These are phyloP conservation scores for Orchesellides sinensis DNA, from an alignment of 2,888 invertebrate species.

Conservation along the genomic window DNA sequence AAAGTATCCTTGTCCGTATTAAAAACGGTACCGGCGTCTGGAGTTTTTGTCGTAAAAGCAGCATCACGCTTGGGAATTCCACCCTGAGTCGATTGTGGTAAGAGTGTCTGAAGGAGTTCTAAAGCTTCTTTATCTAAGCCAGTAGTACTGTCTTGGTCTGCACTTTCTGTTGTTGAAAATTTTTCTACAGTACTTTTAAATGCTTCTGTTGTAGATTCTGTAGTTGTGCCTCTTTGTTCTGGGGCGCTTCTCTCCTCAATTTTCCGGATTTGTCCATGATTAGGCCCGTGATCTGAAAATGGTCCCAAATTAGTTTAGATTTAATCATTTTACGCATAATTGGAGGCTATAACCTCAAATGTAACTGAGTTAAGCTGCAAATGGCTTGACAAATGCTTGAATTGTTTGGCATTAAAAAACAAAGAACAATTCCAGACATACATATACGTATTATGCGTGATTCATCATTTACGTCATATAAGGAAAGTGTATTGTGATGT, in stretches of 20 bases:
- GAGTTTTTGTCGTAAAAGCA: not conserved
- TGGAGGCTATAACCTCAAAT: too few species aligned
- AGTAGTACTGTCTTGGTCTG: not conserved
- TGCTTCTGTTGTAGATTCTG: not conserved
- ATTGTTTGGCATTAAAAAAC: too few species aligned
- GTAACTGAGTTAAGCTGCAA: too few species aligned
- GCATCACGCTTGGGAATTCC: not conserved
- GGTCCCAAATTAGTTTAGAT: too few species aligned
- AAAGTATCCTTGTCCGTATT: slow-evolving; percentile 9
- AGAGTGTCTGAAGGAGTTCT: slow-evolving; percentile 1
- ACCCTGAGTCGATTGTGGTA: not conserved
- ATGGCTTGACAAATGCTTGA: too few species aligned
- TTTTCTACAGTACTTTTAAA: not conserved
- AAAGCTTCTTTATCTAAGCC: slow-evolving; percentile 30
- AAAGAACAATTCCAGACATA: too few species aligned
- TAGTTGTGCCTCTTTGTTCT: too few species aligned
- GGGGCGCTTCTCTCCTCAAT: slow-evolving; percentile 38
- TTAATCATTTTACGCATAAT: too few species aligned
- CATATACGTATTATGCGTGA: too few species aligned
- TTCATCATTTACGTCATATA: too few species aligned
- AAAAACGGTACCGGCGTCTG: not conserved
- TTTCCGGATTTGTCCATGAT: not conserved
- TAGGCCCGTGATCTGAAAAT: not conserved
- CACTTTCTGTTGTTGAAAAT: not conserved
- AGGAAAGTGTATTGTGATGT: too few species aligned